phyloP scores from a whole-genome alignment of 2,113 vertebrate genomes.

The Rhynchomys soricoides region DNA sequence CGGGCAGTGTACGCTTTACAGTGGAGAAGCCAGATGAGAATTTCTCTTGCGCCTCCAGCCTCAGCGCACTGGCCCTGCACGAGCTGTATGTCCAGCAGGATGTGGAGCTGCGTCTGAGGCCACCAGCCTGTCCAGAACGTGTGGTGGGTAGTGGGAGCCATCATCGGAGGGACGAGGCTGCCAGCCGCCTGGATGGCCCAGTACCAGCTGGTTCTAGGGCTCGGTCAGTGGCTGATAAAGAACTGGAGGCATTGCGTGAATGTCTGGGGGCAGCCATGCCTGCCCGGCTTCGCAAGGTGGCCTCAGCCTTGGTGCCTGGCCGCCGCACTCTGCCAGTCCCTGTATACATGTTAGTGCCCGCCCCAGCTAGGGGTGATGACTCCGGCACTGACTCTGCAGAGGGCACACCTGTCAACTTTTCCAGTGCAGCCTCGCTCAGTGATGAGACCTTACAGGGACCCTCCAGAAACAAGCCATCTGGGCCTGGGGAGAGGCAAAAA shows the following conservation, averaged over 20 bases:
- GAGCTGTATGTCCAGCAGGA: constrained; percentile 98
- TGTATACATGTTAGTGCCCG: constrained; percentile 95
- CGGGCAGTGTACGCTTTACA: constrained; percentile 96
- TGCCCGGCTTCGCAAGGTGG: constrained; percentile 94
- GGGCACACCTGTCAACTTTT: constrained; percentile 94
- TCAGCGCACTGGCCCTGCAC: constrained; percentile 96
- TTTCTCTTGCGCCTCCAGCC: constrained; percentile 98
- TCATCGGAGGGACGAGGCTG: constrained; percentile 85
- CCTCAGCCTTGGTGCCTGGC: constrained; percentile 89
- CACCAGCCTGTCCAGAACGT: constrained; percentile 91
- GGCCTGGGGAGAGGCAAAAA: constrained; percentile 77
- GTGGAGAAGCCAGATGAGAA: constrained; percentile 98
- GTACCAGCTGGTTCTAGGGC: constrained; percentile 84
- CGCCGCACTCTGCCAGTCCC: constrained; percentile 91
- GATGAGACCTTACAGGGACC: constrained; percentile 94
- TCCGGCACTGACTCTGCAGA: constrained; percentile 94
- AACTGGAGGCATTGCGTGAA: constrained; percentile 95
- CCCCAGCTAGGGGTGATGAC: constrained; percentile 90
- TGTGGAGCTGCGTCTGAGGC: constrained; percentile 95
- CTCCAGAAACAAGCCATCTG: constrained; percentile 66
- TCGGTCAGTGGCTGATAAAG: constrained; percentile 86
- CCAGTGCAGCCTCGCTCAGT: constrained; percentile 93
- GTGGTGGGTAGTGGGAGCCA: constrained; percentile 64
- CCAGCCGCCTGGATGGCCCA: constrained; percentile 83
- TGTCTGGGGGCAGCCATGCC: constrained; percentile 97